These are phyloP conservation scores for Pterocles burchelli DNA, from an alignment of 2,113 vertebrate species.

Conservation along the genomic window DNA sequence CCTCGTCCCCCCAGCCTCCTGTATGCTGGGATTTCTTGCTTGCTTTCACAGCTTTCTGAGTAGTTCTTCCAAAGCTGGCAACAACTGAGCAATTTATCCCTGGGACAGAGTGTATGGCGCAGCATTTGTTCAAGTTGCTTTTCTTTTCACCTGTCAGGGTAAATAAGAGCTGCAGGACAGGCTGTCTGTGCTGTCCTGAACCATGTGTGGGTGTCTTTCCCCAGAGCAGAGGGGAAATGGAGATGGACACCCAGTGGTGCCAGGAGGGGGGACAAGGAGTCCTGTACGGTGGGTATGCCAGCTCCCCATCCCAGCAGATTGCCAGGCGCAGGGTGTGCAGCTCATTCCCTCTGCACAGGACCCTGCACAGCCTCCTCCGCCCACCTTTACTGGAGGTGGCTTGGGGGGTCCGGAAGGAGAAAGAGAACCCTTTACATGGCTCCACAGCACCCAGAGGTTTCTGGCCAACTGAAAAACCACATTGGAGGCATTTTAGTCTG, in stretches of 20 bases:
- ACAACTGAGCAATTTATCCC: background rate
- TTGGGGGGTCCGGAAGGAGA: too few species aligned
- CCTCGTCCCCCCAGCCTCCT: conserved; percentile 45
- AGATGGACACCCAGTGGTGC: background rate
- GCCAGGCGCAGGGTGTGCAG: background rate
- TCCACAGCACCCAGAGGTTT: background rate
- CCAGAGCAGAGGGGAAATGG: background rate
- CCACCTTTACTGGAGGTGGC: background rate
- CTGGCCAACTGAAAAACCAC: background rate
- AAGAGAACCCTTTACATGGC: background rate
- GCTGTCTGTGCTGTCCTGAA: background rate
- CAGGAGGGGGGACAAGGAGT: background rate
- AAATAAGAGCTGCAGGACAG: background rate
- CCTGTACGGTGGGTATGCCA: background rate
- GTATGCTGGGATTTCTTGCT: conserved; percentile 56
- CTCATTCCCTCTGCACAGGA: background rate
- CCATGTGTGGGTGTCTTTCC: background rate
- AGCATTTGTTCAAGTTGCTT: background rate
- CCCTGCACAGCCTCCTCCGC: background rate
- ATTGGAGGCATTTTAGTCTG: background rate
- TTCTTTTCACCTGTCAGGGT: background rate
- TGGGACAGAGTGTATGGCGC: background rate
- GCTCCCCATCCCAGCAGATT: accelerated
- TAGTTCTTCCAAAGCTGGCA: background rate
- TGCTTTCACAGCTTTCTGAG: conserved; percentile 45